These are phyloP conservation scores for Sarcophaga bullata DNA, from an alignment of 1,140 invertebrate species.

Conservation along the genomic window DNA sequence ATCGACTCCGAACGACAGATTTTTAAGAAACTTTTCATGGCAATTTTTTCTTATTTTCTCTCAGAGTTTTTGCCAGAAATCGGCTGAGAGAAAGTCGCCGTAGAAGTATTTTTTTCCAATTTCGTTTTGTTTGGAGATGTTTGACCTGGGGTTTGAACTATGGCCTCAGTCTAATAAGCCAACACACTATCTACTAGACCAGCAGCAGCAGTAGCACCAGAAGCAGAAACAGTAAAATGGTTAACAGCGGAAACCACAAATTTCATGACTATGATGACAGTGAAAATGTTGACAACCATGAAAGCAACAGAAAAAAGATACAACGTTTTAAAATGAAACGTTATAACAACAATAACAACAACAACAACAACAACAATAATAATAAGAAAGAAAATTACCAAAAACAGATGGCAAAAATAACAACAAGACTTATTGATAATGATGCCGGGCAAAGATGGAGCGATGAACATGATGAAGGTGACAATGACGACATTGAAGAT, in stretches of 20 bases:
- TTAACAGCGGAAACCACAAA: conserved; percentile 32
- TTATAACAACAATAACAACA: conserved; percentile 36
- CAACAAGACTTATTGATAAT: neutral
- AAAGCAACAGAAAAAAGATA: conserved; percentile 22
- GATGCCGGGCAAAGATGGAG: neutral
- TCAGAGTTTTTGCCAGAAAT: too few relatives aligned
- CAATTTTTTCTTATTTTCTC: too few relatives aligned
- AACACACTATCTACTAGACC: too few relatives aligned
- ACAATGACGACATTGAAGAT: neutral
- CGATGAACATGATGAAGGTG: too few relatives aligned
- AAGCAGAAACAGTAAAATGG: neutral
- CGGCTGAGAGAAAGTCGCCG: too few relatives aligned
- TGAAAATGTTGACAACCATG: conserved; percentile 14
- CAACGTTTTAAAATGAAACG: conserved; percentile 40
- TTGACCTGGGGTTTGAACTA: too few relatives aligned
- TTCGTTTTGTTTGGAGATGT: too few relatives aligned
- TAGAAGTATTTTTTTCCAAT: too few relatives aligned
- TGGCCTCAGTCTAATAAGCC: too few relatives aligned
- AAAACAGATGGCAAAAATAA: neutral
- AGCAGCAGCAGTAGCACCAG: neutral
- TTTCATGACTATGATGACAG: neutral
- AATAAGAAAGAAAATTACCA: neutral
- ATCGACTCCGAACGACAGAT: too few relatives aligned
- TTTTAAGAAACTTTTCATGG: too few relatives aligned
- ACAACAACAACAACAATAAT: conserved; percentile 32